These are phyloP conservation scores for Eubasilissa regina DNA, from an alignment of 1,140 invertebrate species.

Conservation along the genomic window DNA sequence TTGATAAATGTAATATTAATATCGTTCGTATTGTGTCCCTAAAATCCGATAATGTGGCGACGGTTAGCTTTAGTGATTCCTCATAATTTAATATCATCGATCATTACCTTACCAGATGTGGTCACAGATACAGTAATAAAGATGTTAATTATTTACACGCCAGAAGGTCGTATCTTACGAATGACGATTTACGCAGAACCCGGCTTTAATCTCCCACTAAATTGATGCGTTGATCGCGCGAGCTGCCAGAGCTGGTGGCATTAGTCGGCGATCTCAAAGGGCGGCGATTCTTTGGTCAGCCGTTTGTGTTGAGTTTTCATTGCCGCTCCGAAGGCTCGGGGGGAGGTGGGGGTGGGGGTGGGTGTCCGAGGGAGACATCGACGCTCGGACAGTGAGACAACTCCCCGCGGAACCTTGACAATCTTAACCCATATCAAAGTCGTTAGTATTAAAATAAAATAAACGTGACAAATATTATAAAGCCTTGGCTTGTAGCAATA, in stretches of 20 bases:
- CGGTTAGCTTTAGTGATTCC: conserved; percentile 52
- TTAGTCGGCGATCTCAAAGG: conserved; percentile 47
- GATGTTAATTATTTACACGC: conserved; percentile 47
- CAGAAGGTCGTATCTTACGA: conserved; percentile 28
- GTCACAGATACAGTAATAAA: conserved; percentile 58
- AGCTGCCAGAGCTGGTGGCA: not conserved
- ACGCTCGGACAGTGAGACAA: conserved; percentile 45
- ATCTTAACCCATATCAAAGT: conserved; percentile 36
- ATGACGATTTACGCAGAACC: not conserved
- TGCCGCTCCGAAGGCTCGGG: conserved; percentile 38
- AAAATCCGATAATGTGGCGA: conserved; percentile 43
- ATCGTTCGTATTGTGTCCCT: conserved; percentile 16
- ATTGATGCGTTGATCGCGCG: not conserved
- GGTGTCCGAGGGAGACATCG: conserved; percentile 33
- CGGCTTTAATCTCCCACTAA: not conserved
- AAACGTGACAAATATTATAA: conserved; percentile 25
- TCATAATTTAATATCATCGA: conserved; percentile 58
- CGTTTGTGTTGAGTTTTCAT: conserved; percentile 45
- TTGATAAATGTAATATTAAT: conserved; percentile 17
- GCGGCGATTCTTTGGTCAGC: conserved; percentile 30
- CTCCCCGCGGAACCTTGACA: conserved; percentile 15
- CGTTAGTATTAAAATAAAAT: conserved; percentile 28
- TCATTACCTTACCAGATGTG: conserved; percentile 53
- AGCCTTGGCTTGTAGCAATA: not conserved
- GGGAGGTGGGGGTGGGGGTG: conserved; percentile 19